Evolutionary conservation across 2,888 invertebrate species (phyloP), one percentile per base, ranked within the genome.

Genomic region (Andrena marginata): DNA sequence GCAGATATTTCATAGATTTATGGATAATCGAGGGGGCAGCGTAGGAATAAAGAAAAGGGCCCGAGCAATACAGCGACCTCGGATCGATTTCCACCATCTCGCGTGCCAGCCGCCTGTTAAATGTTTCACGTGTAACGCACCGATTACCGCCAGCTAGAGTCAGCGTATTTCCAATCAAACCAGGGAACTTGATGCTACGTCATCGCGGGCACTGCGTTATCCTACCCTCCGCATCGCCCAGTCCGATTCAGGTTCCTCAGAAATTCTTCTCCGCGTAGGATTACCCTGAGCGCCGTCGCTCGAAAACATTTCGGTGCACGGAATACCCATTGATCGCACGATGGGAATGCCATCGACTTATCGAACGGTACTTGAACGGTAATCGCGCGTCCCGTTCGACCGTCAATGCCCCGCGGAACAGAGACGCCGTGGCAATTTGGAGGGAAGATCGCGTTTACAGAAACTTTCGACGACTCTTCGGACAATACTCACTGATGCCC

Each of bases 1-100:
- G 54, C 59, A 16, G 78, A 65, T 73, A 63, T 76, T 79, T 79
- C 72, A 82, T 82, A 67, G 72, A 69, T 82, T 75, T 76, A 77
- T 75, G 77, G 35, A 62, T 56, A 73, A 72, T 10, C 5, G 20
- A 4, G 59, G 10, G 35, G 7, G 7, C 31, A 23, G 42, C 42
- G 42, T 13, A 48, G 33, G 48, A 20, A n/a, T 10, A 20, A 20
- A 10, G 59, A 31, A 23, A 56, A 29, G 6, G 16, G 20, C 10
- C 2, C 51, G 4, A 29, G 1, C 4, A 5, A 56, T 23, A 23
- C 33, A 23, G 1, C 29, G 23, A 59, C 5, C 23, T 2, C 7
- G n/a, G 26, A 33, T 59, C 68, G 68, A 75, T 68, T 68, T 20
- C 1, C 51, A 42, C 42, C 42, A 42, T 42, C n/a, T 51, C 51